A percentile compares a stretch with the other conserved stretches of the same genome.
These are phyloP conservation scores for Virgularia gustaviana DNA, from an alignment of 92 coral and sea anemone genomes.

Conservation along the genomic window DNA sequence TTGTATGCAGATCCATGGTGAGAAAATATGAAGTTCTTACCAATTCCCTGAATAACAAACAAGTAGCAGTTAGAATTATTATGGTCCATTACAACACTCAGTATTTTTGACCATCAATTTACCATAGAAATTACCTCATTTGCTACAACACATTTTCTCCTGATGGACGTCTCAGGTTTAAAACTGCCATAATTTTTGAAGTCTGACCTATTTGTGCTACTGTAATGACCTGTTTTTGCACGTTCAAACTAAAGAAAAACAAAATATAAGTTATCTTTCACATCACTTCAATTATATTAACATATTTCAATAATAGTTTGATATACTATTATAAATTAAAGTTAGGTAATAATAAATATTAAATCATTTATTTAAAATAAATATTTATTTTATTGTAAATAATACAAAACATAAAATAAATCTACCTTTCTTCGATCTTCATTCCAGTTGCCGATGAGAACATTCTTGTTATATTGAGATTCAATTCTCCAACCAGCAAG, in stretches of 20 bases:
- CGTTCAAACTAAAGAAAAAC: slow-evolving; percentile 70
- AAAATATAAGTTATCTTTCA: too few species aligned
- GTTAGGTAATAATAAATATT: too few species aligned
- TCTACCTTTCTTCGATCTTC: slow-evolving; percentile 87
- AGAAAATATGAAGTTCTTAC: slow-evolving; percentile 70
- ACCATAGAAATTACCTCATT: slow-evolving; percentile 61
- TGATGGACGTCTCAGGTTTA: slow-evolving; percentile 76
- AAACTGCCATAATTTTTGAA: slow-evolving; percentile 88
- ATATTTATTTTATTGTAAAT: not conserved
- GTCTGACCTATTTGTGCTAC: slow-evolving; percentile 88
- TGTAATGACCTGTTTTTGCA: slow-evolving; percentile 58
- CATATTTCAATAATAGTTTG: too few species aligned
- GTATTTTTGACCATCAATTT: not conserved
- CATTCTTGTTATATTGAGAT: slow-evolving; percentile 69
- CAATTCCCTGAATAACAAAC: slow-evolving; percentile 68
- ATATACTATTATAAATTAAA: too few species aligned
- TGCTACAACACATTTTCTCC: slow-evolving; percentile 73
- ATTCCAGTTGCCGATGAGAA: slow-evolving; percentile 93
- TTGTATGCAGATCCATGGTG: slow-evolving; percentile 83
- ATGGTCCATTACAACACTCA: too few species aligned
- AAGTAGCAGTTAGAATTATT: not conserved
- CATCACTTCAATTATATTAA: too few species aligned
- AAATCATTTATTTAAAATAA: slow-evolving; percentile 9
- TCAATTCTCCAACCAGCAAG: slow-evolving; percentile 96
- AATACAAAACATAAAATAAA: not conserved